Evolutionary conservation across 1,140 invertebrate genomes (phyloP).

Genomic region (Bombus ignitus): DNA sequence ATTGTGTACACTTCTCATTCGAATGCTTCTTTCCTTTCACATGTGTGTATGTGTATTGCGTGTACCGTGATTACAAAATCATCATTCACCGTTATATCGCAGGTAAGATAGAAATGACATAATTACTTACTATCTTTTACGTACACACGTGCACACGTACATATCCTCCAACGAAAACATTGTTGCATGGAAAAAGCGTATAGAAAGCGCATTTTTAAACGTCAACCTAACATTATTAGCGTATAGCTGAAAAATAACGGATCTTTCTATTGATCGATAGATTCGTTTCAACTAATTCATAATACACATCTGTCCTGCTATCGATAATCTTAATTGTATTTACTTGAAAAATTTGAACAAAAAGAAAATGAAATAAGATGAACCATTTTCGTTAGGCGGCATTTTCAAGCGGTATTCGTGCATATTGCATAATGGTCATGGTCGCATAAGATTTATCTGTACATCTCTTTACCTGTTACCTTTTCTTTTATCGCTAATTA

Average conservation of each 20-base stretch:
- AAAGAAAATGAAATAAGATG: neutral
- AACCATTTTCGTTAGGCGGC: neutral
- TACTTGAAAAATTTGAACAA: neutral
- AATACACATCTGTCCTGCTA: neutral
- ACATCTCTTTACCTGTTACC: neutral
- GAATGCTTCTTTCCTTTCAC: neutral
- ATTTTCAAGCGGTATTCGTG: neutral
- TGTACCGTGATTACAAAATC: conserved; percentile 31
- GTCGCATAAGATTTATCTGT: neutral
- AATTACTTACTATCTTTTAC: conserved; percentile 16
- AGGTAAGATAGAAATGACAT: conserved; percentile 38
- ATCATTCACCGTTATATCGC: conserved; percentile 32
- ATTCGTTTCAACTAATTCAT: neutral
- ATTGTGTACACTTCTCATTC: conserved; percentile 20
- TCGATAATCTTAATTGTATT: neutral
- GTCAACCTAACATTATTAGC: neutral
- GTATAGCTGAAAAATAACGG: neutral
- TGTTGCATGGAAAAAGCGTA: conserved; percentile 1
- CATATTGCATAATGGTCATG: neutral
- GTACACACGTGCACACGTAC: conserved; percentile 14
- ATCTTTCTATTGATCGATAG: neutral
- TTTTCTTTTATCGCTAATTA: conserved; percentile 4
- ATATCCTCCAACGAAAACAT: neutral
- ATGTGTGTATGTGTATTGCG: conserved; percentile 5
- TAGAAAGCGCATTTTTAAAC: neutral